phyloP scores from a whole-genome alignment of 2,113 vertebrate genomes.

The Apus apus region DNA sequence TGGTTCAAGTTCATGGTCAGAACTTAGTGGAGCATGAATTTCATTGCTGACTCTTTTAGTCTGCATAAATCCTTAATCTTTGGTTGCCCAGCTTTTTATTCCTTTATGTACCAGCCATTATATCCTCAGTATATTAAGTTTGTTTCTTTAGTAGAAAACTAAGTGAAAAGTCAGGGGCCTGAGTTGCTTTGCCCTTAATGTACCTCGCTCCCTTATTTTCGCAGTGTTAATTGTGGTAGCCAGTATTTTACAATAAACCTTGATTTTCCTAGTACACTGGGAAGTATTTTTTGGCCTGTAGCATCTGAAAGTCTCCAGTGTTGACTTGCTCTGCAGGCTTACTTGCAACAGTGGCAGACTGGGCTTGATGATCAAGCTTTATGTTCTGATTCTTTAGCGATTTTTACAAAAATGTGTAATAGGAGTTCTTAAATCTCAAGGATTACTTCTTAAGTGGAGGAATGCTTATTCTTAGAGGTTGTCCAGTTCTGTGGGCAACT shows the following conservation, averaged over 20 bases:
- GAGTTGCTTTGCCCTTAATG: background rate
- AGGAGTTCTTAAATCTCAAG: background rate
- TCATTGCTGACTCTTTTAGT: background rate
- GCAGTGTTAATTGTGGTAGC: background rate
- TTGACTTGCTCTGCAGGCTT: background rate
- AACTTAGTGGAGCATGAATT: background rate
- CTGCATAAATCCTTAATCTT: background rate
- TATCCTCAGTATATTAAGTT: background rate
- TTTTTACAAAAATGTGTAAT: background rate
- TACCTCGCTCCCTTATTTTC: background rate
- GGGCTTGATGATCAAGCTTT: background rate
- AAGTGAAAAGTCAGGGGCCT: background rate
- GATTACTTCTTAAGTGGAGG: background rate
- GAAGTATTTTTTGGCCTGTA: background rate
- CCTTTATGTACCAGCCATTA: background rate
- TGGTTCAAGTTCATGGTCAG: background rate
- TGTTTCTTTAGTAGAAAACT: background rate
- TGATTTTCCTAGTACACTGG: background rate
- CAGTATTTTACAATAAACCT: background rate
- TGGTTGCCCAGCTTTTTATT: background rate
- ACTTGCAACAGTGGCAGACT: background rate
- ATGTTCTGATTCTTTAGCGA: background rate
- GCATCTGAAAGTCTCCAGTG: background rate
- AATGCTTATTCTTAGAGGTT: background rate
- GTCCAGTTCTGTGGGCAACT: background rate